Evolutionary conservation across 2,888 invertebrate genomes (phyloP).

Genomic region (Sericinus montela): DNA sequence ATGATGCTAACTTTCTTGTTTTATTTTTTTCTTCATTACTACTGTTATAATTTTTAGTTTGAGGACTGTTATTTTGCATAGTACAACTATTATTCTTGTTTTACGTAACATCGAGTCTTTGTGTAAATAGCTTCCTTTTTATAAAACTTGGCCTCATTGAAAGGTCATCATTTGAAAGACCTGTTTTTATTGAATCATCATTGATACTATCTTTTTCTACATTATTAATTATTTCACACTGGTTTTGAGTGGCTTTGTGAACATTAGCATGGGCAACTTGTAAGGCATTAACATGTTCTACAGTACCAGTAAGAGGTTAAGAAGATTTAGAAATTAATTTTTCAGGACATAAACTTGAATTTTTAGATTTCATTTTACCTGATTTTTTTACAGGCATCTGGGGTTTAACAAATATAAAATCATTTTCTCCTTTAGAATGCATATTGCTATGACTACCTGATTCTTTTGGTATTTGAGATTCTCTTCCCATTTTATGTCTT

Average conservation of each 20-base stretch:
- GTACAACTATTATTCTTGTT: constrained; percentile 41
- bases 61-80: constrained; percentile 43
- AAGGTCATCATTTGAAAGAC: too few species aligned
- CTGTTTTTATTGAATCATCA: constrained; percentile 13
- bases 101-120: constrained; percentile 54
- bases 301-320: too few species aligned
- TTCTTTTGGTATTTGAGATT: constrained; percentile 1
- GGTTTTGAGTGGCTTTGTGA: neutral
- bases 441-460: neutral
- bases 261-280: constrained; percentile 1
- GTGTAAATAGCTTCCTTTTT: too few species aligned
- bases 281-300: constrained; percentile 12
- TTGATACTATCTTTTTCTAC: neutral
- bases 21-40: constrained; percentile 48
- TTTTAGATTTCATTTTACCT: too few species aligned
- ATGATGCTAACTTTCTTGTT: constrained; percentile 51
- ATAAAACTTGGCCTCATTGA: too few species aligned
- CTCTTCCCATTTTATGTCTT: neutral
- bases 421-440: constrained; percentile 2
- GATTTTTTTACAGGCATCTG: constrained; percentile 28
- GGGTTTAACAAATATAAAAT: too few species aligned
- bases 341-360: constrained; percentile 19
- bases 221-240: too few species aligned
- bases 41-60: constrained; percentile 38
- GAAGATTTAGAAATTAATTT: constrained; percentile 25